These are phyloP conservation scores for Aleiodes leptofemur DNA, from an alignment of 2,888 invertebrate genomes.

Conservation along the genomic window DNA sequence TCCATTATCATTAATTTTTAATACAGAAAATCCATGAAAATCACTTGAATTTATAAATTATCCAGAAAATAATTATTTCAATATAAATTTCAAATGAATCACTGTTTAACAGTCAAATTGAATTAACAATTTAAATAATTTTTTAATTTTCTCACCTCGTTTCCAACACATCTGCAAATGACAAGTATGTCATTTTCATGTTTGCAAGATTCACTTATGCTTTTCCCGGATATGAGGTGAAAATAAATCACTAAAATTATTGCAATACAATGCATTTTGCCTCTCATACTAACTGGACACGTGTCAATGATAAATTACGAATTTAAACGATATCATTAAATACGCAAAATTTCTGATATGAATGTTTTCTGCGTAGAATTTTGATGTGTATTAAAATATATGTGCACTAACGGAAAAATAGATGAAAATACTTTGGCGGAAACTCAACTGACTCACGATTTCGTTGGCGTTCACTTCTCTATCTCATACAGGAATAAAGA, in stretches of 20 bases:
- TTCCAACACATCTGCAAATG: slow-evolving; percentile 58
- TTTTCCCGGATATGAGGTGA: slow-evolving; percentile 37
- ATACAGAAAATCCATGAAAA: no score
- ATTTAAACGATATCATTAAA: slow-evolving; percentile 37
- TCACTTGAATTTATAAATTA: neutral
- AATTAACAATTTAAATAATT: slow-evolving; percentile 12
- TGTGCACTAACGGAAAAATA: neutral
- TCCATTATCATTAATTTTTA: no score
- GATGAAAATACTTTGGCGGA: slow-evolving; percentile 2
- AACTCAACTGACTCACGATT: slow-evolving; percentile 2
- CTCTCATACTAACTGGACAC: slow-evolving; percentile 33
- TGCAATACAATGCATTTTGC: slow-evolving; percentile 44
- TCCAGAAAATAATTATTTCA: neutral
- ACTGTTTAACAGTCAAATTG: neutral
- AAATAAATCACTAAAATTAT: slow-evolving; percentile 35
- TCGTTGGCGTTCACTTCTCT: slow-evolving; percentile 10
- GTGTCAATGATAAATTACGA: slow-evolving; percentile 41
- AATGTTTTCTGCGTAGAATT: slow-evolving; percentile 25
- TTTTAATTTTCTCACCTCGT: slow-evolving; percentile 57
- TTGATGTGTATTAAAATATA: neutral
- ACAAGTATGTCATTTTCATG: slow-evolving; percentile 50
- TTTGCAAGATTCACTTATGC: slow-evolving; percentile 58
- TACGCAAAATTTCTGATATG: neutral
- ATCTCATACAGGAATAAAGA: slow-evolving; percentile 33
- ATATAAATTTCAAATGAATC: neutral